Evolutionary conservation across 2,797 vertebrate genomes (phyloP).

Genomic region (Ispidina lecontei): DNA sequence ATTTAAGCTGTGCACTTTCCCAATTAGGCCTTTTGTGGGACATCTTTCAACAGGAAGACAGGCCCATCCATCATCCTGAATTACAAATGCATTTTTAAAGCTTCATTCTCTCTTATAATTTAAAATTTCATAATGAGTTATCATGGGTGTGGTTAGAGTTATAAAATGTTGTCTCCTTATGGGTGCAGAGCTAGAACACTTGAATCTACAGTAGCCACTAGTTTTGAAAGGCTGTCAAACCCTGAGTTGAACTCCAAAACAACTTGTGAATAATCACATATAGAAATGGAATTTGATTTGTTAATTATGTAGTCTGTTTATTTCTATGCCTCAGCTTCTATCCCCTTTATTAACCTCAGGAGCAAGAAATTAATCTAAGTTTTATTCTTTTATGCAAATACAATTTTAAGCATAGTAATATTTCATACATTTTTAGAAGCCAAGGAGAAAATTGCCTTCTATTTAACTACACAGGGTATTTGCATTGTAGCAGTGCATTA

Average conservation of each 20-base stretch:
- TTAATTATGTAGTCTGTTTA: not conserved
- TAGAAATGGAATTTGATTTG: not conserved
- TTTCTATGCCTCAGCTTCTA: not conserved
- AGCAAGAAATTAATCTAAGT: not conserved
- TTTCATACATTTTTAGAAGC: not conserved
- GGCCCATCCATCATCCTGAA: conserved; percentile 37
- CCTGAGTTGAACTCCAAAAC: not conserved
- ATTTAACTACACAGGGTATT: conserved; percentile 59
- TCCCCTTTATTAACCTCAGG: not conserved
- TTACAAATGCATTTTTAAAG: conserved; percentile 31
- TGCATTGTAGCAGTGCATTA: conserved; percentile 73
- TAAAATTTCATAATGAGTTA: conserved; percentile 45
- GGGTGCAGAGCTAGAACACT: not conserved
- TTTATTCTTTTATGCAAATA: not conserved
- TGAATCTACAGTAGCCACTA: not conserved
- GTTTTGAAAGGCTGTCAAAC: not conserved
- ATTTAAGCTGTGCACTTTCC: conserved; percentile 56
- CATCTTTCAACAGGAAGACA: conserved; percentile 44
- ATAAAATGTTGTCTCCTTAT: not conserved
- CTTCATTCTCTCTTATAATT: conserved; percentile 38
- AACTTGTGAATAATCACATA: not conserved
- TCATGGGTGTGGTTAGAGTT: conserved; percentile 41
- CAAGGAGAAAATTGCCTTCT: conserved; percentile 68
- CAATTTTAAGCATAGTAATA: not conserved
- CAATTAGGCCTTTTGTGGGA: conserved; percentile 44